Evolutionary conservation across 2,888 invertebrate species (phyloP).

Genomic region (Chrysolina haemoptera): DNA sequence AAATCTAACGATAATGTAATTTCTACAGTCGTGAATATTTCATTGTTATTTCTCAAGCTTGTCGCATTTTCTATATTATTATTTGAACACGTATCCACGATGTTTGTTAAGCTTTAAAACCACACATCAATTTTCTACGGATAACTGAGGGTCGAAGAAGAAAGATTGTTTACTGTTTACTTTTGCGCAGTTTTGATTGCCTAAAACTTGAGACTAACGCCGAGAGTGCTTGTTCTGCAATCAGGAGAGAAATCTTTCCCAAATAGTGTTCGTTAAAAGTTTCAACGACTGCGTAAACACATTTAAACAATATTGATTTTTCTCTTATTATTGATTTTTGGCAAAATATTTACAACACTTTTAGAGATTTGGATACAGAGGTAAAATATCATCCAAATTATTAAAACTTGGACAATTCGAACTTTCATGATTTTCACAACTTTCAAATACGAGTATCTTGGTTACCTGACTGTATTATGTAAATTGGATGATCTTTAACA

Average conservation of each 20-base stretch:
- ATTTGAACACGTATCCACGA: not conserved
- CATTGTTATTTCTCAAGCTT: not conserved
- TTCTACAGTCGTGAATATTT: not conserved
- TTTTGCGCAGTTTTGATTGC: not conserved
- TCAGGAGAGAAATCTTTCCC: not conserved
- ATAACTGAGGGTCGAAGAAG: not conserved
- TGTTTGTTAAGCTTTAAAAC: not conserved
- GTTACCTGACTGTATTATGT: conserved; percentile 4
- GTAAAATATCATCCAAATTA: not conserved
- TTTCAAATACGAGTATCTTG: not conserved
- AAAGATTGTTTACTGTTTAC: not conserved
- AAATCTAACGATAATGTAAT: not conserved
- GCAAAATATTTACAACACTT: not conserved
- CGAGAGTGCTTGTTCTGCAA: not conserved
- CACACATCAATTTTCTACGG: not conserved
- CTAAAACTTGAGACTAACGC: not conserved
- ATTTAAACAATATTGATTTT: not conserved
- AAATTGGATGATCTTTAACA: conserved; percentile 1
- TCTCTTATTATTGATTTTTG: not conserved
- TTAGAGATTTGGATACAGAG: too few species aligned
- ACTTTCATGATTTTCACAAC: not conserved
- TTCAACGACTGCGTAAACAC: not conserved
- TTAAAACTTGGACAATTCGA: not conserved
- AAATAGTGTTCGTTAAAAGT: not conserved
- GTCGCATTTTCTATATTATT: not conserved